These are phyloP conservation scores for Trichopria drosophilae DNA, from an alignment of 2,888 invertebrate genomes.

Conservation along the genomic window DNA sequence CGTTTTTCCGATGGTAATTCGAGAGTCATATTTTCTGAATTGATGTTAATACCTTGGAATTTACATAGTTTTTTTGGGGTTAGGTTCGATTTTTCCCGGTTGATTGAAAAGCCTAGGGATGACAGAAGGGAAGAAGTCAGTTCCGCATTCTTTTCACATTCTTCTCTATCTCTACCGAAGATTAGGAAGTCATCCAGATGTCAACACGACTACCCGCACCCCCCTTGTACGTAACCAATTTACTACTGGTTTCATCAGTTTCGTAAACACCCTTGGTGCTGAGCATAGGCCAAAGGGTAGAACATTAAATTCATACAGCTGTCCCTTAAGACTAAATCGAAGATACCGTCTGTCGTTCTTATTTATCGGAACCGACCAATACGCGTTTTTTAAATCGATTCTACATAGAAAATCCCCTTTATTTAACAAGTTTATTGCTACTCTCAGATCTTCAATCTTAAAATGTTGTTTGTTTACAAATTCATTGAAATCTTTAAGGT, in stretches of 20 bases:
- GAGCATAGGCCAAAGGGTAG: not conserved
- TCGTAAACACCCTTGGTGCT: not conserved
- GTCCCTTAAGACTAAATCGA: not conserved
- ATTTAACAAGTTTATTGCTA: too few species aligned
- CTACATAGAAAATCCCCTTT: too few species aligned
- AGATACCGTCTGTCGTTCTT: too few species aligned
- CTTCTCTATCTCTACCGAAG: too few species aligned
- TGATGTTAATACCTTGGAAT: not conserved
- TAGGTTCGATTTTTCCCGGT: not conserved
- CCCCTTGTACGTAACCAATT: not conserved
- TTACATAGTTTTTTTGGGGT: not conserved
- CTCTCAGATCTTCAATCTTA: too few species aligned
- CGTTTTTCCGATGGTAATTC: slow-evolving; percentile 1
- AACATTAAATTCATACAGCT: not conserved
- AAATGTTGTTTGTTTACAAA: too few species aligned
- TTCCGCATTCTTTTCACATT: not conserved
- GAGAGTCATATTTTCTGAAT: too few species aligned
- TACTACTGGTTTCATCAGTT: too few species aligned
- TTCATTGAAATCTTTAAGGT: too few species aligned
- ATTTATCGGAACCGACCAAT: too few species aligned
- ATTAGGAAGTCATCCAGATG: not conserved
- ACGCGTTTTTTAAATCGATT: too few species aligned
- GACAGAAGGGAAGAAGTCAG: not conserved
- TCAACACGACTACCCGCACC: not conserved
- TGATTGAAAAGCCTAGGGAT: slow-evolving; percentile 2